phyloP scores from a whole-genome alignment of 1,140 invertebrate genomes.

The Nasonia vitripennis region DNA sequence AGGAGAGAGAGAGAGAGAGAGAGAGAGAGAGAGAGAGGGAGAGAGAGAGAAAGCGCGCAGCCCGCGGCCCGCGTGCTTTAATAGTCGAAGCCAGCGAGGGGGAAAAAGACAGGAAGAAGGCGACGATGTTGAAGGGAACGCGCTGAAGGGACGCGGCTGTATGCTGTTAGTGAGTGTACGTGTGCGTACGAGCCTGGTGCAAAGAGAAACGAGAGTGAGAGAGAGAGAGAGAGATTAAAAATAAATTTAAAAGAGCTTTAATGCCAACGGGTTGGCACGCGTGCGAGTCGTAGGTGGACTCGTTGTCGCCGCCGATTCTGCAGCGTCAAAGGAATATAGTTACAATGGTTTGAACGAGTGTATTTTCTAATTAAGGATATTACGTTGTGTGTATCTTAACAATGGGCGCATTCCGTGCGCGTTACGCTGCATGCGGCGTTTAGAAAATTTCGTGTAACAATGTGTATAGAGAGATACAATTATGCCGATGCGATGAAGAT shows the following conservation, averaged over 20 bases:
- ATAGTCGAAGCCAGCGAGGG: slow-evolving; percentile 18
- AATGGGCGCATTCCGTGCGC: no score
- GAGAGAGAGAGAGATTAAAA: slow-evolving; percentile 34
- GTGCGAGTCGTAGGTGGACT: background rate
- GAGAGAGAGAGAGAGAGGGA: background rate
- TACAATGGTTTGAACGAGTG: background rate
- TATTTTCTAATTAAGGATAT: background rate
- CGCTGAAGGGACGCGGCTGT: background rate
- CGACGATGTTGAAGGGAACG: background rate
- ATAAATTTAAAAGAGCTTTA: slow-evolving; percentile 16
- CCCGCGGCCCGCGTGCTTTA: background rate
- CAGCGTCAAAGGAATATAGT: background rate
- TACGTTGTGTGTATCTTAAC: background rate
- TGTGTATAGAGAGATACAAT: no score
- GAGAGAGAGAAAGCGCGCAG: background rate
- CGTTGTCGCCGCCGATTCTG: no score
- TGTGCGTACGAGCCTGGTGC: no score
- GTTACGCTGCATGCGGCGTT: no score
- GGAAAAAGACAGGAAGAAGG: slow-evolving; percentile 17
- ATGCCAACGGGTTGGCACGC: background rate
- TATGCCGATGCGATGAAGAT: no score
- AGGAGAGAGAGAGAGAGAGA: background rate
- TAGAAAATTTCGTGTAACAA: no score
- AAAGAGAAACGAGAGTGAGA: slow-evolving; percentile 5
- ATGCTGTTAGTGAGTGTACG: no score